Evolutionary conservation across 2,888 invertebrate genomes (phyloP).

Genomic region (Tetropium fuscum): DNA sequence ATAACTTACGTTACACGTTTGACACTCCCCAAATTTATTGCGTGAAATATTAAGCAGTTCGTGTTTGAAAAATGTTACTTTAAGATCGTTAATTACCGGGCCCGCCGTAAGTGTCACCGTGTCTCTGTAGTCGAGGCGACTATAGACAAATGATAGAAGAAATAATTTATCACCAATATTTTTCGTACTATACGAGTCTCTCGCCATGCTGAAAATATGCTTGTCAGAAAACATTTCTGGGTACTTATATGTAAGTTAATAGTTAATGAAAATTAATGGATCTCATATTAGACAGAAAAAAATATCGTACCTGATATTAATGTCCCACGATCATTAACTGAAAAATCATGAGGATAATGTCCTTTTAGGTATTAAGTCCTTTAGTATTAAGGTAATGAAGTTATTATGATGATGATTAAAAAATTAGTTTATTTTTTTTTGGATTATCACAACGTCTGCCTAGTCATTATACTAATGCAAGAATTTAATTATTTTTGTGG

Average conservation of each 20-base stretch:
- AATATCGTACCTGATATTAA: background rate
- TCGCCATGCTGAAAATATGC: conserved; percentile 41
- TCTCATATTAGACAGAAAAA: background rate
- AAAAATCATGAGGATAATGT: too few relatives aligned
- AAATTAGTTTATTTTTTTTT: too few relatives aligned
- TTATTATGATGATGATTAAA: too few relatives aligned
- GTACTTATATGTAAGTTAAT: too few relatives aligned
- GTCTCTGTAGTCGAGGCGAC: conserved; percentile 61
- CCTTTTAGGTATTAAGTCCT: too few relatives aligned
- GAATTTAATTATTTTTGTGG: too few relatives aligned
- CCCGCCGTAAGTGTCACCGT: conserved; percentile 64
- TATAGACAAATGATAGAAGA: conserved; percentile 65
- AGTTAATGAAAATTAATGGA: background rate
- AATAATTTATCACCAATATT: conserved; percentile 61
- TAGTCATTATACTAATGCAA: too few relatives aligned
- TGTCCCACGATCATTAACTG: too few relatives aligned
- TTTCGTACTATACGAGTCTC: conserved; percentile 37
- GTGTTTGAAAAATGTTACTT: conserved; percentile 65
- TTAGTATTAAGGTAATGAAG: too few relatives aligned
- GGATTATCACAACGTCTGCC: too few relatives aligned
- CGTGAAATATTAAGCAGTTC: conserved; percentile 65
- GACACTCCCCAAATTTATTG: conserved; percentile 65
- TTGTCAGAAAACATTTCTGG: conserved; percentile 39
- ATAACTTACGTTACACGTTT: conserved; percentile 54
- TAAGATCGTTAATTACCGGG: conserved; percentile 66